Percentiles rank a stretch among this genome's conserved stretches.
Evolutionary conservation across 2,888 invertebrate species (phyloP).

Genomic region (Bugulina stolonifera): DNA sequence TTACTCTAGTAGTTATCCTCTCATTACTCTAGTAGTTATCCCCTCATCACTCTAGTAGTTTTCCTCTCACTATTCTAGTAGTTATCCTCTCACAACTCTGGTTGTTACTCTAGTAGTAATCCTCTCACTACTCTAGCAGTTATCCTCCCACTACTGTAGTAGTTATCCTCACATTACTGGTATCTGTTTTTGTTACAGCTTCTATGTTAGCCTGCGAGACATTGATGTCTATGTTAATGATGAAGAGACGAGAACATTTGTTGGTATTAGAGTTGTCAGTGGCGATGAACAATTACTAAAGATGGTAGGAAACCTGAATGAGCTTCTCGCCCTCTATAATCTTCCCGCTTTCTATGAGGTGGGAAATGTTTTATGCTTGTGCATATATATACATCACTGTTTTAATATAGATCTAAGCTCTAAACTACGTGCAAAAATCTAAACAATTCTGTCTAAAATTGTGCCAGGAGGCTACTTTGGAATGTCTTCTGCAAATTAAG

Average conservation of each 20-base stretch:
- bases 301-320: conserved; percentile 3
- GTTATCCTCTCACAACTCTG: too few relatives aligned
- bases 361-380: background rate
- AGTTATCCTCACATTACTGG: background rate
- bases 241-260: conserved; percentile 7
- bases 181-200: conserved; percentile 3
- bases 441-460: too few relatives aligned
- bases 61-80: too few relatives aligned
- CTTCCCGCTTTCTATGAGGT: conserved; percentile 11
- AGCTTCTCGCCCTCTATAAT: background rate
- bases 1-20: too few relatives aligned
- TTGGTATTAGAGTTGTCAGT: conserved; percentile 4
- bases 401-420: too few relatives aligned
- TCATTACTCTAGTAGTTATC: too few relatives aligned
- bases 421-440: too few relatives aligned
- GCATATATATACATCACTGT: background rate
- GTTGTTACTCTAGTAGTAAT: background rate
- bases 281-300: conserved; percentile 4
- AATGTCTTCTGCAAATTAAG: too few relatives aligned
- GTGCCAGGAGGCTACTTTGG: too few relatives aligned
- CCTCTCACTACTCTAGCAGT: background rate
- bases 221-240: conserved; percentile 12
- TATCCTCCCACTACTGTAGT: background rate
- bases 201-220: conserved; percentile 17
- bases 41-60: too few relatives aligned